Evolutionary conservation across 2,797 vertebrate species (phyloP).

Genomic region (Eidolon dupreanum): DNA sequence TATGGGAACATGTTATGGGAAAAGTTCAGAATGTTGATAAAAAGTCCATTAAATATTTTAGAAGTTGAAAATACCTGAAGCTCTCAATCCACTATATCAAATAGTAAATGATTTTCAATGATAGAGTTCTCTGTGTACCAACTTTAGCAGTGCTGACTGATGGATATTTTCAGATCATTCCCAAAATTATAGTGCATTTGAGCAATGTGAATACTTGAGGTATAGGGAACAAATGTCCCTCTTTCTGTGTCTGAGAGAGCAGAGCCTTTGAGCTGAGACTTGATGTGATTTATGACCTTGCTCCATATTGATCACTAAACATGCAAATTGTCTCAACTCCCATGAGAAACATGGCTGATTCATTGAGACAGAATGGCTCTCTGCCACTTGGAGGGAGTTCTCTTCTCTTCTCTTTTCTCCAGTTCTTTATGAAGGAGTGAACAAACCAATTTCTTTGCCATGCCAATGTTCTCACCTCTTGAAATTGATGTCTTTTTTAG

Average conservation of each 20-base stretch:
- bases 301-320: constrained; percentile 53
- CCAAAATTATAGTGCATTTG: constrained; percentile 39
- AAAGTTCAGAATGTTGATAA: not conserved
- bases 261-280: constrained; percentile 25
- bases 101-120: constrained; percentile 14
- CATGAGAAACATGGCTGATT: not conserved
- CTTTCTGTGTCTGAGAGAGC: constrained; percentile 30
- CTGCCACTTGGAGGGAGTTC: constrained; percentile 37
- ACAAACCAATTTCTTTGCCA: constrained; percentile 8
- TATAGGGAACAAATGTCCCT: constrained; percentile 26
- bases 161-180: constrained; percentile 53
- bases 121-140: constrained; percentile 28
- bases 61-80: constrained; percentile 10
- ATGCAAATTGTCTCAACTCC: constrained; percentile 51
- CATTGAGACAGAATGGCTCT: constrained; percentile 38
- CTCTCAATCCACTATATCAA: not conserved
- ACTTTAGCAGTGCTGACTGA: constrained; percentile 40
- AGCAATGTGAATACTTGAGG: constrained; percentile 47
- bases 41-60: not conserved
- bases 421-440: not conserved
- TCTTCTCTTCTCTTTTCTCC: constrained; percentile 11
- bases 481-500: not conserved
- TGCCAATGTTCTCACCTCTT: not conserved
- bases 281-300: constrained; percentile 39
- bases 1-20: not conserved